A percentile compares a stretch with the other conserved stretches of the same genome.
Evolutionary conservation across 2,113 vertebrate genomes (phyloP).

Genomic region (Oncorhynchus clarkii): DNA sequence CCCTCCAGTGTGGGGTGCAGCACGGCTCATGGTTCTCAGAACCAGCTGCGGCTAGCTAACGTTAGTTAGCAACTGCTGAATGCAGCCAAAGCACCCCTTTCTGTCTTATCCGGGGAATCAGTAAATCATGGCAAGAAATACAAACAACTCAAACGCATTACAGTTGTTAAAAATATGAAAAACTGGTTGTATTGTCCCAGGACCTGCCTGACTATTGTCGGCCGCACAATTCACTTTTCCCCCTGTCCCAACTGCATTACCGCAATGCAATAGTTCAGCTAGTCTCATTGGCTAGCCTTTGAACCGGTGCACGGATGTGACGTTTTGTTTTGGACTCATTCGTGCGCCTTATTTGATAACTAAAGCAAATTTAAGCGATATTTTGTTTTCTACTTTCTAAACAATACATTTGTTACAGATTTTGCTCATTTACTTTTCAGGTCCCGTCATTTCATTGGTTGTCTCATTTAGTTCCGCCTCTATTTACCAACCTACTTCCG

Average conservation of each 20-base stretch:
- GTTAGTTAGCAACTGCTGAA: constrained; percentile 15
- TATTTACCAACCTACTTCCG: not conserved
- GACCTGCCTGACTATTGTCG: constrained; percentile 10
- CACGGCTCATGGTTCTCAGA: constrained; percentile 46
- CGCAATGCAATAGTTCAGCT: constrained; percentile 49
- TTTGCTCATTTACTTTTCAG: not conserved
- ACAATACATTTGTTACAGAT: not conserved
- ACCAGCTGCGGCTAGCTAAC: constrained; percentile 33
- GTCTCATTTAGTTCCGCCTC: not conserved
- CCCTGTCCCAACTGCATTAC: constrained; percentile 70
- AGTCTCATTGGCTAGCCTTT: constrained; percentile 65
- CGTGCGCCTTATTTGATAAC: not conserved
- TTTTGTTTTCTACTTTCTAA: not conserved
- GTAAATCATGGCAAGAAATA: constrained; percentile 26
- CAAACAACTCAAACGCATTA: not conserved
- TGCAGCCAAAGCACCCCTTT: not conserved
- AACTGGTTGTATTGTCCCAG: not conserved
- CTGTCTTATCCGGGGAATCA: not conserved
- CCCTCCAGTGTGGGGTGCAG: constrained; percentile 31
- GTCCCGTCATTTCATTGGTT: not conserved
- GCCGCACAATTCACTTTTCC: constrained; percentile 55
- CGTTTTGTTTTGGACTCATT: constrained; percentile 17
- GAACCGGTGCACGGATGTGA: constrained; percentile 48
- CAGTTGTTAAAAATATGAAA: not conserved
- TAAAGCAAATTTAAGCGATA: not conserved